Base-by-base conservation (phyloP, 2,113 vertebrate species). In the Gavia stellata region DNA sequence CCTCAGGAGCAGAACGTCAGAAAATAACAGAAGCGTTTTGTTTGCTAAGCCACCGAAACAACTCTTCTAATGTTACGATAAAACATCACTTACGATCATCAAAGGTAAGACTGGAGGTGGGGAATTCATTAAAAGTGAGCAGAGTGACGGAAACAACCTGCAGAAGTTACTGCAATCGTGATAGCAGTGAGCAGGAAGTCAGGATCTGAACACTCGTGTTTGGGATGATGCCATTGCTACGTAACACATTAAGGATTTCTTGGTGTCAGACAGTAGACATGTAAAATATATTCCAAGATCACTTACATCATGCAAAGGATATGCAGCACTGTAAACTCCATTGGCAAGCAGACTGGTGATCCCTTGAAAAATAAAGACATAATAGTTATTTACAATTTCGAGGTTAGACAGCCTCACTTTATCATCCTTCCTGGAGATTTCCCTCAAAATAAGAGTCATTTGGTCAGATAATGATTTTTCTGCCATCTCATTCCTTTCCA, bases 221-320 rank as follows among this genome's bases (percentile, higher is more conserved):
- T 53, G 77, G 68, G 91, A 82, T 63, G 33, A 93, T 86, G 93
- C 78, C 92, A 82, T 88, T 89, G 71, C n/a, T 36, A 75, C 0
- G 3, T 50, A 56, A 86, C 62, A 67, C 68, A 62, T 7, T 13
- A 21, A 26, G 71, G 87, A 92, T 79, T 72, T 34, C 44, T 85
- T 62, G 91, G 93, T 83, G 75, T 85, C 95, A 72, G 34, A 33
- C 15, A 65, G 31, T 18, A 88, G 93, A 65, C 2, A 5, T 29
- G 40, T 53, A 78, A 78, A 86, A 79, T 34, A 26, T 20, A 66
- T 50, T 61, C 45, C 11, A 53, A 92, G 93, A 71, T 84, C 86
- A 99, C 99, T 99, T 97, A 99, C 99, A 61, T 99, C 99, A 84
- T 99, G 99, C 78, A 99, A 96, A 3, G 99, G 99, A 97, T 99